Base-by-base conservation (phyloP, 2,888 invertebrate species). In the Automeris io region DNA sequence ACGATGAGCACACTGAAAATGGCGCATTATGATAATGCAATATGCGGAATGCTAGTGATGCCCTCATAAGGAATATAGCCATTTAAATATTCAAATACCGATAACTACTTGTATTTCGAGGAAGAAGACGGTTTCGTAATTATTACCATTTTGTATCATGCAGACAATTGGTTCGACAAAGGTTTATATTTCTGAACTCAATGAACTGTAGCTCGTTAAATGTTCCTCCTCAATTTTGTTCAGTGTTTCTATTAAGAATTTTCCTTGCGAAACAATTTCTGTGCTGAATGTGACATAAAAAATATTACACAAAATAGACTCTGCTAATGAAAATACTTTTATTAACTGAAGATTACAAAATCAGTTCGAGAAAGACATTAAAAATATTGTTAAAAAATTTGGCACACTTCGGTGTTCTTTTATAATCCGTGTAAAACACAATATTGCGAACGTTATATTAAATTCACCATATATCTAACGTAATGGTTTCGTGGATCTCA, bases 21-120 rank as follows among this genome's bases (percentile, higher is more conserved):
- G 76, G 76, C 78, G 70, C 70, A 81, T 81, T 82, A 83, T 74
- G 77, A 81, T 81, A 80, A 81, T 78, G 75, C 73, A 75, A 73
- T 67, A 73, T 70, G 65, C 59, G 77, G 74, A 78, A 80, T 80
- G 70, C 61, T 70, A 74, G 72, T 64, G 67, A 76, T 73, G 71
- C 65, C 70, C 67, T 59, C 61, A 66, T 72, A 70, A 62, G 70
- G 72, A 44, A 61, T 56, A 63, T 54, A 47, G 49, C 54, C 54
- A 57, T 57, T 65, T 67, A 57, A 59, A 65, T 72, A 72, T 66
- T 64, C 60, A 64, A 69, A 66, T 50, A 47, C 49, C 49, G 51
- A 57, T 69, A 67, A 59, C 57, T 61, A n/a, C n/a, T n/a, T n/a
- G n/a, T n/a, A 60, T 56, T 55, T 59, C 54, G 53, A 60, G 61